Evolutionary conservation across 2,113 vertebrate genomes (phyloP), one percentile per base, ranked within the genome.

Genomic region (Athene noctua): DNA sequence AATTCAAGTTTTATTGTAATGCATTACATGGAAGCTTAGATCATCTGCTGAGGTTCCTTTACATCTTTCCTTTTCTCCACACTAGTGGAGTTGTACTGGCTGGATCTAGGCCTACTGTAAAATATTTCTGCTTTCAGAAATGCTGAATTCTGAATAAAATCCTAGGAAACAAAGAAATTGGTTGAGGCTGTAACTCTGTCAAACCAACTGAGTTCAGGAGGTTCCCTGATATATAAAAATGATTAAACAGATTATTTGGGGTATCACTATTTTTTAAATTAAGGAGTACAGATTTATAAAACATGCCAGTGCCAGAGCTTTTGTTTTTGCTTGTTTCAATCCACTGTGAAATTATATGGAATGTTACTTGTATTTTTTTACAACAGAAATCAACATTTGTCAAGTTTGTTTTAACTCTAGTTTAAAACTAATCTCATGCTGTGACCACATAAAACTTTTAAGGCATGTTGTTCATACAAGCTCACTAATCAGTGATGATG

Each of bases 1-100:
- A 92, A 94, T 83, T 91, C 70, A 92, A 61, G 36, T 87, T 94
- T 92, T 94, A 91, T 91, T 94, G 61, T 72, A 95, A 94, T 87
- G 61, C 22, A 80, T 92, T 92, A 40, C 20, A 49, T 81, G 30
- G 80, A 83, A 90, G 44, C 65, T 96, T 81, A 83, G 83, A 72
- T 95, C 59, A 72, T 74, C 54, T 86, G 22, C 36, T 91, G 49
- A 72, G 23, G 58, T 68, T 94, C 32, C 44, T 32, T 75, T 87
- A 36, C 5, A 1, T 87, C 73, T 75, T 84, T 94, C 27, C 13
- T 75, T 67, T 66, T 61, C 6, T 80, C 30, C 0, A 1, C 27
- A 11, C 22, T 66, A 32, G 13, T 68, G 40, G 15, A 44, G 13
- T 34, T 63, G 30, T 49, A 40, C 40, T 61, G 34, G 3, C 19